phyloP scores from a whole-genome alignment of 2,113 vertebrate species.

The Lophius piscatorius region DNA sequence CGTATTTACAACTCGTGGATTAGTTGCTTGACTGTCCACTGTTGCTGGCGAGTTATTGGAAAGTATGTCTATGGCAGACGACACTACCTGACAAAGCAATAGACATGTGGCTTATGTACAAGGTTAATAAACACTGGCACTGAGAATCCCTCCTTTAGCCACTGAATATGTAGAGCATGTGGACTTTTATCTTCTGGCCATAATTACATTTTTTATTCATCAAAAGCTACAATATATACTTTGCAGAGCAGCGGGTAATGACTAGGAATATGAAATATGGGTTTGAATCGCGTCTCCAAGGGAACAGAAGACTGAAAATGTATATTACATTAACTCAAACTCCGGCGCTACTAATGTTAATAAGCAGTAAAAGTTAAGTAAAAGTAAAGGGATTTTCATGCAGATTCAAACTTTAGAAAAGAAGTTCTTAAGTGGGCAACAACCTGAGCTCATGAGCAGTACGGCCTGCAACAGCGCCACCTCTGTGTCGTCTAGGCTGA shows the following conservation, averaged over 20 bases:
- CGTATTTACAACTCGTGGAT: too few relatives aligned
- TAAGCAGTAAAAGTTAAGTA: neutral
- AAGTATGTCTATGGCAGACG: too few relatives aligned
- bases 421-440: neutral
- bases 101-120: too few relatives aligned
- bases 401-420: neutral
- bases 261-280: neutral
- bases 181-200: slow-evolving; percentile 15
- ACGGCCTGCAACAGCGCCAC: slow-evolving; percentile 94
- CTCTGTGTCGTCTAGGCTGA: slow-evolving; percentile 94
- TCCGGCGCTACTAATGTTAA: neutral
- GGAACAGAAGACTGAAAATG: slow-evolving; percentile 2
- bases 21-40: too few relatives aligned
- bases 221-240: neutral
- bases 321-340: slow-evolving; percentile 16
- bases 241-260: slow-evolving; percentile 12
- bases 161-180: slow-evolving; percentile 18
- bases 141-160: slow-evolving; percentile 3
- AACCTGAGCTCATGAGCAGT: slow-evolving; percentile 95
- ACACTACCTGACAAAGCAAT: too few relatives aligned
- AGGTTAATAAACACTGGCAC: too few relatives aligned
- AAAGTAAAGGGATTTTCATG: too few relatives aligned
- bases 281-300: slow-evolving; percentile 1
- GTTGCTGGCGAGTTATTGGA: too few relatives aligned
- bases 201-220: slow-evolving; percentile 36